These are phyloP conservation scores for Chelonoidis abingdonii DNA, from an alignment of 2,113 vertebrate genomes.

Conservation along the genomic window DNA sequence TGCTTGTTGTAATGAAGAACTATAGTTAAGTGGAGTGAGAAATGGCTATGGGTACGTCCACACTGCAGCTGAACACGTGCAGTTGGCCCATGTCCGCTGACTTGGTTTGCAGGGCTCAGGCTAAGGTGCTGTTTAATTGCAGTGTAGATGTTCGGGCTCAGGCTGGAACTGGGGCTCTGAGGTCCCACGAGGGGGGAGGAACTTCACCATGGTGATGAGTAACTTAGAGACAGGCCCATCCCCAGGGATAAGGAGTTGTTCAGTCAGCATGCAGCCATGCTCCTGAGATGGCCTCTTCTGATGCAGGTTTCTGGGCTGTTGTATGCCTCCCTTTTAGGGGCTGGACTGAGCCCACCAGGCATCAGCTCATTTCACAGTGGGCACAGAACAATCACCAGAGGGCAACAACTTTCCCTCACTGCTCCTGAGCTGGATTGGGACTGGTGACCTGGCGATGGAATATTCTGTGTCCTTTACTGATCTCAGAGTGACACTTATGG, in stretches of 20 bases:
- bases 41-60: background rate
- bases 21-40: background rate
- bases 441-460: background rate
- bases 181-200: background rate
- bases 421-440: background rate
- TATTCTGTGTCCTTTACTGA: background rate
- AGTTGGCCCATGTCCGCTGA: no score
- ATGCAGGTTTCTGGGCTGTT: no score
- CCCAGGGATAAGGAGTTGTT: background rate
- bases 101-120: no score
- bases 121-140: background rate
- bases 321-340: no score
- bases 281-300: background rate
- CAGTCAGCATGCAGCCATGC: fast-evolving
- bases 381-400: background rate
- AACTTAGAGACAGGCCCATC: background rate
- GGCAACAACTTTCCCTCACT: background rate
- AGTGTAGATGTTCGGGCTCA: background rate
- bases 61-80: background rate
- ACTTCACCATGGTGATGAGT: background rate
- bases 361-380: background rate
- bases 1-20: background rate
- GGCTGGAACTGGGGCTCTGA: background rate
- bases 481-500: no score
- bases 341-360: background rate